Evolutionary conservation across 2,797 vertebrate genomes (phyloP).

Genomic region (Rhinoraja longicauda): DNA sequence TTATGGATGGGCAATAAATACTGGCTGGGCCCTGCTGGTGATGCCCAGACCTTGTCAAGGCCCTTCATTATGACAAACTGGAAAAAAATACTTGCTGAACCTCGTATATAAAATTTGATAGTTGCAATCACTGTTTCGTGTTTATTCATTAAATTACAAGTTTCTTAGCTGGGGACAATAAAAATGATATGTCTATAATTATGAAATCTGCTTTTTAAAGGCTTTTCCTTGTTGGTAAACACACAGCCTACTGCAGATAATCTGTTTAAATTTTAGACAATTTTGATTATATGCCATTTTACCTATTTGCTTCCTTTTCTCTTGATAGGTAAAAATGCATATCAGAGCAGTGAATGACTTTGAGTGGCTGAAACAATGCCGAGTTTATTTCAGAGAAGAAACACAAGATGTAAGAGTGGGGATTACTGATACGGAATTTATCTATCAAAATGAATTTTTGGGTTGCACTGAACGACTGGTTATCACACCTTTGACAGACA

Average conservation of each 20-base stretch:
- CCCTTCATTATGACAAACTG: too few relatives aligned
- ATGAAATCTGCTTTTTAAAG: background rate
- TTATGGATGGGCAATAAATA: too few relatives aligned
- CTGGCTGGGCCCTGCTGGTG: too few relatives aligned
- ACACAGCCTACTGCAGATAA: background rate
- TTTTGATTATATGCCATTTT: background rate
- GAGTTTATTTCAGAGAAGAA: conserved; percentile 67
- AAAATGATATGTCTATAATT: background rate
- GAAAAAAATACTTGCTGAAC: background rate
- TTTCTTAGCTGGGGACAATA: background rate
- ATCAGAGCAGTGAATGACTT: conserved; percentile 60
- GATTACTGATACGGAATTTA: conserved; percentile 66
- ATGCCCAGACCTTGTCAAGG: background rate
- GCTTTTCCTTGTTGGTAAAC: background rate
- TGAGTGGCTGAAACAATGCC: conserved; percentile 65
- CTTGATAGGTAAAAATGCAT: conserved; percentile 61
- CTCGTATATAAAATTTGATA: background rate
- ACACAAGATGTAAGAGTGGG: conserved; percentile 55
- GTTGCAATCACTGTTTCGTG: background rate
- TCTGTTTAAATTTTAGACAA: background rate
- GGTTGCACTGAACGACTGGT: conserved; percentile 67
- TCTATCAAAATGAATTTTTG: conserved; percentile 68
- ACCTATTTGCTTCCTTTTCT: background rate
- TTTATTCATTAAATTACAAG: background rate
- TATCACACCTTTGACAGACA: conserved; percentile 66